Conservation (phyloP, 1,140 invertebrate genomes). For the Mycetomoellerius zeteki region DNA sequence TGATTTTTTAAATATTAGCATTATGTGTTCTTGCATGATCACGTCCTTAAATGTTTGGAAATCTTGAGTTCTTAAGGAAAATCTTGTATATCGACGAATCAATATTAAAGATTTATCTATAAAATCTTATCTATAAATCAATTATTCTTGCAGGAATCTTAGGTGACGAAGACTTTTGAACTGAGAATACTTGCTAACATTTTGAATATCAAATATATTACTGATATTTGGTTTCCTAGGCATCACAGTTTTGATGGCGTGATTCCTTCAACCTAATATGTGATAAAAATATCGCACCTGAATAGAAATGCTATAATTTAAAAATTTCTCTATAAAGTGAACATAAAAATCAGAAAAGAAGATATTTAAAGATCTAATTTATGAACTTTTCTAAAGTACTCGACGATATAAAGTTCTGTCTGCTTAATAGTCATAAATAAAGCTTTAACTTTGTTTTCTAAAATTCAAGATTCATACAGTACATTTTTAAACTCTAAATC, state of each 20-base stretch:
- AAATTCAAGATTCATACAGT: background rate
- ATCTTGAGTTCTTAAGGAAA: background rate
- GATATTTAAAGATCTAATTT: background rate
- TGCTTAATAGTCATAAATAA: background rate
- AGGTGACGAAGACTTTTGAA: background rate
- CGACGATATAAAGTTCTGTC: background rate
- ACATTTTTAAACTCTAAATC: slow-evolving; percentile 15
- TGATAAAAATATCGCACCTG: background rate
- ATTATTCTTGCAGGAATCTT: background rate
- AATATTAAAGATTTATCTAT: background rate
- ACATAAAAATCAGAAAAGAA: background rate
- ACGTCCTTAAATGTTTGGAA: background rate
- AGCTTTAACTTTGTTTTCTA: background rate
- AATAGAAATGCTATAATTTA: background rate
- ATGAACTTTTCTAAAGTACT: slow-evolving; percentile 4
- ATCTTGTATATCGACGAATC: background rate
- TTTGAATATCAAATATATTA: background rate
- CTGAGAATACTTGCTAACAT: background rate
- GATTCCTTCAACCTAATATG: background rate
- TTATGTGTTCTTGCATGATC: background rate
- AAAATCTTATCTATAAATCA: background rate
- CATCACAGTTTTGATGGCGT: background rate
- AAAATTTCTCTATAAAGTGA: background rate
- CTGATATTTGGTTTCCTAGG: background rate
- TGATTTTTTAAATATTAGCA: background rate